phyloP scores from a whole-genome alignment of 2,888 invertebrate genomes.

The Ceramica pisi region DNA sequence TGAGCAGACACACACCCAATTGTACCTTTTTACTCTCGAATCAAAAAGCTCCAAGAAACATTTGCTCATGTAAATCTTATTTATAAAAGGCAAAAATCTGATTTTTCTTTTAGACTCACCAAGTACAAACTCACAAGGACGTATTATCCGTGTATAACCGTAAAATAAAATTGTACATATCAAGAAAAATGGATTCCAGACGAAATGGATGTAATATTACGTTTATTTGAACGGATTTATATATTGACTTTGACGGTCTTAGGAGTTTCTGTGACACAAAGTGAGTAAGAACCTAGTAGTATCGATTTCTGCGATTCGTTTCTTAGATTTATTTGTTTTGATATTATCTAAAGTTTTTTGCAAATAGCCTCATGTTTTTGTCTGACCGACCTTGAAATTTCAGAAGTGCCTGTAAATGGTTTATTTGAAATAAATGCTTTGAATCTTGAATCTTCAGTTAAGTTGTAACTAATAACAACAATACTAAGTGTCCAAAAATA shows the following conservation, averaged over 20 bases:
- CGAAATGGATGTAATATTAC: slow-evolving; percentile 44
- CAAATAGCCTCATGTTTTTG: no score
- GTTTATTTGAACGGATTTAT: slow-evolving; percentile 41
- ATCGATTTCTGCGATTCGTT: slow-evolving; percentile 17
- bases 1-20: background rate
- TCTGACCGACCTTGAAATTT: no score
- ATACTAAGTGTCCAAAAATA: no score
- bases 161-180: slow-evolving; percentile 37
- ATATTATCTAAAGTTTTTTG: no score
- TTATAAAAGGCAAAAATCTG: slow-evolving; percentile 42
- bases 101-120: slow-evolving; percentile 26
- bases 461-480: no score
- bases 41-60: slow-evolving; percentile 22
- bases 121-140: slow-evolving; percentile 14
- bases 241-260: slow-evolving; percentile 25
- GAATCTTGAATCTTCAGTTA: no score
- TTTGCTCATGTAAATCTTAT: slow-evolving; percentile 36
- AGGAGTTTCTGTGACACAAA: slow-evolving; percentile 24
- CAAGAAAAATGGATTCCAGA: slow-evolving; percentile 40
- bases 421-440: no score
- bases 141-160: slow-evolving; percentile 21
- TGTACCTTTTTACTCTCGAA: background rate
- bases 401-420: no score
- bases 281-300: slow-evolving; percentile 8
- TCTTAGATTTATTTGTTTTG: background rate